Conservation (phyloP, 2,888 invertebrate species). For the Hoplodrina blanda region DNA sequence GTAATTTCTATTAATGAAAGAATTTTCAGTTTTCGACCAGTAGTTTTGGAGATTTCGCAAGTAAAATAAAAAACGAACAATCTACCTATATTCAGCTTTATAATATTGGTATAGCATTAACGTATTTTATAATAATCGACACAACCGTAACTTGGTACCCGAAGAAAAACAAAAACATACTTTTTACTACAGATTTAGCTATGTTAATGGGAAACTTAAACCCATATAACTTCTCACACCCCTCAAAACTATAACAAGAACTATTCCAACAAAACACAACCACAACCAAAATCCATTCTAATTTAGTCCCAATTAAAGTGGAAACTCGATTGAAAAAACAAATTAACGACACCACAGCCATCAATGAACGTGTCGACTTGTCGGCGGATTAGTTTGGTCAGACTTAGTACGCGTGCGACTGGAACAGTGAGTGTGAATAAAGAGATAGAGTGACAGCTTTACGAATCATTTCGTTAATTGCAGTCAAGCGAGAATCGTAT, state of each 20-base stretch:
- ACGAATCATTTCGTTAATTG: no score
- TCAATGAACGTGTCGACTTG: slow-evolving; percentile 57
- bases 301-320: slow-evolving; percentile 37
- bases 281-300: slow-evolving; percentile 33
- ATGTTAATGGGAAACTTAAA: not conserved
- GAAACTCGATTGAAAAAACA: slow-evolving; percentile 50
- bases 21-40: no score
- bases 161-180: no score
- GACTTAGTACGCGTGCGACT: slow-evolving; percentile 19
- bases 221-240: not conserved
- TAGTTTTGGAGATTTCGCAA: no score
- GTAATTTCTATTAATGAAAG: no score
- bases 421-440: slow-evolving; percentile 28
- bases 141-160: no score
- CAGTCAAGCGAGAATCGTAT: no score
- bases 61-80: no score
- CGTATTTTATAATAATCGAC: no score
- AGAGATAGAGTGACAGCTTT: slow-evolving; percentile 13
- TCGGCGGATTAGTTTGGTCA: slow-evolving; percentile 39
- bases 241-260: not conserved
- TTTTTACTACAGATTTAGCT: no score
- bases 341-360: slow-evolving; percentile 41
- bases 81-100: no score
- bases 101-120: no score
- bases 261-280: slow-evolving; percentile 8